These are phyloP conservation scores for Epinotia brunnichana DNA, from an alignment of 2,888 invertebrate species.

Conservation along the genomic window DNA sequence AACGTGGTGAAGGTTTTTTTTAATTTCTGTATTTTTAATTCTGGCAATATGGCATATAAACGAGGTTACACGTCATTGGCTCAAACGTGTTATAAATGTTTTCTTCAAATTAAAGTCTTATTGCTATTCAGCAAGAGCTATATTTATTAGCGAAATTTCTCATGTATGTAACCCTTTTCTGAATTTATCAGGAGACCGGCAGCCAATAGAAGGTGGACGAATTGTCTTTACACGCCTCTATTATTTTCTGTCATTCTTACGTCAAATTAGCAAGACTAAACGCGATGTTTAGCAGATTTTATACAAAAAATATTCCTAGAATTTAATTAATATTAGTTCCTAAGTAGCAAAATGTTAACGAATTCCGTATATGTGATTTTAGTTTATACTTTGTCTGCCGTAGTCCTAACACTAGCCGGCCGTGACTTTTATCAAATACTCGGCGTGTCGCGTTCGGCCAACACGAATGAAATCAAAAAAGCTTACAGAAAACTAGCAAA, in stretches of 20 bases:
- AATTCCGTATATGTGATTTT: slow-evolving; percentile 69
- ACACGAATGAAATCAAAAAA: slow-evolving; percentile 97
- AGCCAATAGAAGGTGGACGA: slow-evolving; percentile 74
- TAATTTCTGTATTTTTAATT: slow-evolving; percentile 4
- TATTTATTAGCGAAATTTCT: not conserved
- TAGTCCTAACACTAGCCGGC: slow-evolving; percentile 83
- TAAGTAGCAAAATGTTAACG: slow-evolving; percentile 71
- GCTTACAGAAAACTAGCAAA: slow-evolving; percentile 98
- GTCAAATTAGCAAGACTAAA: slow-evolving; percentile 55
- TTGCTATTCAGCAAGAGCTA: rapidly evolving
- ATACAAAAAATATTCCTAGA: slow-evolving; percentile 49
- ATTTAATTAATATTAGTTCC: slow-evolving; percentile 53
- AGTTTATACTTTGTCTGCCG: slow-evolving; percentile 69
- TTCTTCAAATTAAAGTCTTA: not conserved
- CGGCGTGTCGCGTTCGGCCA: slow-evolving; percentile 92
- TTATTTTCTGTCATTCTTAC: slow-evolving; percentile 60
- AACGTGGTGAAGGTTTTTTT: slow-evolving; percentile 32
- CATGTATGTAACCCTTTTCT: slow-evolving; percentile 4
- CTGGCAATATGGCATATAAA: slow-evolving; percentile 51
- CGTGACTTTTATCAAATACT: slow-evolving; percentile 98
- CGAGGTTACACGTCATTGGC: slow-evolving; percentile 60
- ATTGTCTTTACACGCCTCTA: slow-evolving; percentile 65
- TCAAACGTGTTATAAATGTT: not conserved
- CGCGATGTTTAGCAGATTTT: slow-evolving; percentile 64
- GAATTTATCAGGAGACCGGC: not conserved